Conservation (phyloP, 2,888 invertebrate species). For the Poecilobothrus nobilitatus region DNA sequence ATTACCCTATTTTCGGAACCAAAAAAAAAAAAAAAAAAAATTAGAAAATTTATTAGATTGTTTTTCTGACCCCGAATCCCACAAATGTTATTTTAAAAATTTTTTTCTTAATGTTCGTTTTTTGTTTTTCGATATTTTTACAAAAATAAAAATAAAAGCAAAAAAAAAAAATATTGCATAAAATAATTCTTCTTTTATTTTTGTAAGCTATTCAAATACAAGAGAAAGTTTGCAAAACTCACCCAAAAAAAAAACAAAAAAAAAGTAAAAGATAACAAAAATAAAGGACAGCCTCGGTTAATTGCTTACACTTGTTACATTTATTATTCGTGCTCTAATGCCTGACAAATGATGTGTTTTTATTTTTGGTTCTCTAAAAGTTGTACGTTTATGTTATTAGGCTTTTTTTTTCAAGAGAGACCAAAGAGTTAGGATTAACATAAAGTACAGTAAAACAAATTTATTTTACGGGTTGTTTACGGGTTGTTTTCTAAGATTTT, state of each 20-base stretch:
- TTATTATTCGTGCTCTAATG: not conserved
- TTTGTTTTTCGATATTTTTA: too few species aligned
- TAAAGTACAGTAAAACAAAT: too few species aligned
- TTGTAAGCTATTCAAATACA: not conserved
- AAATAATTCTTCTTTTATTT: not conserved
- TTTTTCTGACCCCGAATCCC: not conserved
- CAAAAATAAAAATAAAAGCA: not conserved
- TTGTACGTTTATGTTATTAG: too few species aligned
- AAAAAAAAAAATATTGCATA: not conserved
- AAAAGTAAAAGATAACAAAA: too few species aligned
- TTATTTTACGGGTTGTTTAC: too few species aligned
- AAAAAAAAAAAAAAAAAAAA: not conserved
- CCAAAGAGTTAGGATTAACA: too few species aligned
- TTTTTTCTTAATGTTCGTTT: not conserved
- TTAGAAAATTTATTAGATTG: not conserved
- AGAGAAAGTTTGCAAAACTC: not conserved
- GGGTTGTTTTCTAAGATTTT: too few species aligned
- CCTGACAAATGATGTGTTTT: not conserved
- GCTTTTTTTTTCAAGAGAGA: too few species aligned
- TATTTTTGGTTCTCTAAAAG: not conserved
- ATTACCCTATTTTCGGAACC: too few species aligned
- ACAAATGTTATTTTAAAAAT: not conserved
- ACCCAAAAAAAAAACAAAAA: not conserved
- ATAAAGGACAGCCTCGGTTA: not conserved
- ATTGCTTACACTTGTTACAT: constrained; percentile 1